These are phyloP conservation scores for Ladona fulva DNA, from an alignment of 1,140 invertebrate genomes.

Conservation along the genomic window DNA sequence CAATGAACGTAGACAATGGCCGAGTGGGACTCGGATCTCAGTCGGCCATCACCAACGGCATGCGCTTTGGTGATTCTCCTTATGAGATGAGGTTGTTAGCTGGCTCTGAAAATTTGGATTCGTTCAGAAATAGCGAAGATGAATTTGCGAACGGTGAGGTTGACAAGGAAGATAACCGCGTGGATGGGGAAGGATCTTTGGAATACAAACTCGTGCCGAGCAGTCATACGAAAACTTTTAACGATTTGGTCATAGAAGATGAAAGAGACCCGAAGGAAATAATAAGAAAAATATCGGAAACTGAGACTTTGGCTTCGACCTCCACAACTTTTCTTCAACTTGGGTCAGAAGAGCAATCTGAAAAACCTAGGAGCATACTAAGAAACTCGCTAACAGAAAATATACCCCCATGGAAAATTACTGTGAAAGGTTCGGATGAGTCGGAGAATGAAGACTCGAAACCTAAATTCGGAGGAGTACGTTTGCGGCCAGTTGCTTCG, in stretches of 20 bases:
- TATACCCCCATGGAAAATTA: background rate
- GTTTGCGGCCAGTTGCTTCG: background rate
- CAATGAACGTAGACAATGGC: background rate
- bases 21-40: constrained; percentile 27
- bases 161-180: background rate
- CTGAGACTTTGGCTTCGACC: background rate
- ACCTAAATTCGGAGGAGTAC: background rate
- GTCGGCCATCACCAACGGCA: constrained; percentile 35
- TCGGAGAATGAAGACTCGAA: constrained; percentile 18
- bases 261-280: background rate
- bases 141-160: background rate
- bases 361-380: background rate
- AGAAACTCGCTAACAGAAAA: background rate
- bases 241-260: background rate
- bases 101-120: constrained; percentile 23
- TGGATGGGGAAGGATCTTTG: background rate
- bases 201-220: background rate
- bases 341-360: background rate
- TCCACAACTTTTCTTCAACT: background rate
- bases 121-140: constrained; percentile 22
- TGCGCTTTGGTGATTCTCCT: constrained; percentile 43
- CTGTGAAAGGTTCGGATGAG: background rate
- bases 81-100: constrained; percentile 39
- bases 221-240: background rate
- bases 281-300: background rate